Evolutionary conservation across 2,888 invertebrate species (phyloP).

Genomic region (Meliscaeva auricollis): DNA sequence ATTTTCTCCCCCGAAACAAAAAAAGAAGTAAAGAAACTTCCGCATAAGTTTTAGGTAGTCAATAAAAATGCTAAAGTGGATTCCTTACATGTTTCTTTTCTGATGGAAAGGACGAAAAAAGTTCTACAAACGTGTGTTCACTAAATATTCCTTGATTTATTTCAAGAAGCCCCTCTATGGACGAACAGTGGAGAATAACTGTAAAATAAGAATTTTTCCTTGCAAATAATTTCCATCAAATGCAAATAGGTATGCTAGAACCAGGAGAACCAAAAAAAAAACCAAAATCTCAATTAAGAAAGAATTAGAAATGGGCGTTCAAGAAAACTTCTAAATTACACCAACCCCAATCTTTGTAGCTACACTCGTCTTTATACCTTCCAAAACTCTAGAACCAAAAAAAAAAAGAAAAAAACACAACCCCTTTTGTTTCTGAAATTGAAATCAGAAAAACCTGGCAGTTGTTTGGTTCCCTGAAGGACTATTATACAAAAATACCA

Average conservation of each 20-base stretch:
- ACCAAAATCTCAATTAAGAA: conserved; percentile 66
- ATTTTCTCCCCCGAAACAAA: conserved; percentile 10
- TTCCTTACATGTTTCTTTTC: conserved; percentile 28
- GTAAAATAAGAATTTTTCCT: not conserved
- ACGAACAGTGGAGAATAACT: not conserved
- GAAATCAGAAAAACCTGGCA: conserved; percentile 65
- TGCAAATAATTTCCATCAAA: conserved; percentile 61
- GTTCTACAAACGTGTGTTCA: conserved; percentile 10
- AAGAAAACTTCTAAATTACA: conserved; percentile 69
- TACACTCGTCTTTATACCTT: not conserved
- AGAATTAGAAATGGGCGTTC: conserved; percentile 73
- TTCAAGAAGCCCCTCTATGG: not conserved
- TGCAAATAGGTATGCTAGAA: conserved; percentile 46
- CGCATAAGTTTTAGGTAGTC: conserved; percentile 32
- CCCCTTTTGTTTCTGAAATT: conserved; percentile 48
- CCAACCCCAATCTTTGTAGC: conserved; percentile 35
- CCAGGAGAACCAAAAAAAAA: conserved; percentile 13
- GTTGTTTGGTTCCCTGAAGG: conserved; percentile 48
- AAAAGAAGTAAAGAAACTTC: not conserved
- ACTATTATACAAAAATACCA: conserved; percentile 17
- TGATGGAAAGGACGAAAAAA: not conserved
- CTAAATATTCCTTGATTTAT: conserved; percentile 38
- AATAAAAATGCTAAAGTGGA: conserved; percentile 43
- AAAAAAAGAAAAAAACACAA: conserved; percentile 24
- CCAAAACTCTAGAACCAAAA: not conserved